Evolutionary conservation across 2,113 vertebrate species (phyloP), one percentile per base, ranked within the genome.

Genomic region (Oryzias celebensis): DNA sequence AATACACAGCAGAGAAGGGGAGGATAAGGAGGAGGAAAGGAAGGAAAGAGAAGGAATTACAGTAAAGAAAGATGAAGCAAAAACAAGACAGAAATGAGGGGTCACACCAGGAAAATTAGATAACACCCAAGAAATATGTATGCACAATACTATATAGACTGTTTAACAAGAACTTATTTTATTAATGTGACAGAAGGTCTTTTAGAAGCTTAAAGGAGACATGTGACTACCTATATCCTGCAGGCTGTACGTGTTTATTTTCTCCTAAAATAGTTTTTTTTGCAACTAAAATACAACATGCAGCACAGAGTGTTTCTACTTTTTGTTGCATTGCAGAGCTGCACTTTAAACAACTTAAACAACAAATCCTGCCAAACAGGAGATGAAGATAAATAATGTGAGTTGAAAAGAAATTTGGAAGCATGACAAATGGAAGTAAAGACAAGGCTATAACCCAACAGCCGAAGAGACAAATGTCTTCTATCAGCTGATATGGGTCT

Each of bases 371-470:
- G 51, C 15, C 42, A 55, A 28, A 52, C 17, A 67, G 52, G 14
- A 71, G 41, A 59, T 53, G 18, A 80, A 57, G 31, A 23, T 43
- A 6, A 2, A 23, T 24, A 43, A 47, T 31, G 16, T 15, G 36
- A 56, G 52, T 43, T 36, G 26, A 14, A 36, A 17, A 67, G 49
- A 45, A 60, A 69, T 57, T 4, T 12, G 43, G 23, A 13, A 12
- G 62, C 41, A 72, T 65, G 75, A 84, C 58, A 77, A 81, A 80
- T 81, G 51, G 82, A 87, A 80, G 89, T 83, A 41, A 59, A 41
- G 82, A 58, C 66, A 6, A 88, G 93, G 91, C 90, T 80, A 62
- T 0, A 79, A 73, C 87, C 89, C 92, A 95, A 87, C 84, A 62
- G 74, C 81, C 86, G 68, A 78, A 74, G 85, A 86, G 89, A 91